Evolutionary conservation across 1,140 invertebrate species (phyloP), one percentile per base, ranked within the genome.

Genomic region (Tribolium castaneum): DNA sequence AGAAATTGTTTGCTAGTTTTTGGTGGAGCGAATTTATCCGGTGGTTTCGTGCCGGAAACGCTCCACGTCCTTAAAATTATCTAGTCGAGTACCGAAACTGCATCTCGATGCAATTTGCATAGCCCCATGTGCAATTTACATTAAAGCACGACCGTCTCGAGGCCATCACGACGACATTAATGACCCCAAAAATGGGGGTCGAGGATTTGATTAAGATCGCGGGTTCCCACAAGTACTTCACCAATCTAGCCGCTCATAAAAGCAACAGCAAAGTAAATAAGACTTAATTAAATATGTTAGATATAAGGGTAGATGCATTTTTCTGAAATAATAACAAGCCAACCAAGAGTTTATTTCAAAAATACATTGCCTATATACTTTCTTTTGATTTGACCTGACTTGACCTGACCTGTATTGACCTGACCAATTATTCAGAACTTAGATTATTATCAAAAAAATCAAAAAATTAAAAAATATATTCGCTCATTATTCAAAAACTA

Each of bases 61-160:
- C 54, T 59, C 22, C 4, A 45, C n/a, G 39, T 45, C 39, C 39
- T 45, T 45, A 45, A 45, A 45, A 45, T 45, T 45, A 45, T 45
- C 39, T 45, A 45, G 39, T 45, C 39, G 30, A n/a, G 59, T 35
- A n/a, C 25, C 30, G 25, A 66, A 66, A 66, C 16, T 59, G 54
- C 54, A 66, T 66, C 30, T n/a, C 30, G 30, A 12, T 35, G 59
- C 59, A 66, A 66, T 66, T 66, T 35, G 59, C 25, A 35, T 35
- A 14, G 59, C n/a, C 59, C 59, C 59, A 66, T 34, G 59, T 66
- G 59, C 59, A 35, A 66, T 66, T 66, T 66, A 66, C 59, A 22
- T 59, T 19, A 59, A 59, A 22, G 39, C 39, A 45, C 39, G 39
- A 45, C 39, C 39, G 39, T 45, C 39, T 45, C 39, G 39, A 45